Conservation (phyloP, 2,888 invertebrate genomes). For the Allygus modestus region DNA sequence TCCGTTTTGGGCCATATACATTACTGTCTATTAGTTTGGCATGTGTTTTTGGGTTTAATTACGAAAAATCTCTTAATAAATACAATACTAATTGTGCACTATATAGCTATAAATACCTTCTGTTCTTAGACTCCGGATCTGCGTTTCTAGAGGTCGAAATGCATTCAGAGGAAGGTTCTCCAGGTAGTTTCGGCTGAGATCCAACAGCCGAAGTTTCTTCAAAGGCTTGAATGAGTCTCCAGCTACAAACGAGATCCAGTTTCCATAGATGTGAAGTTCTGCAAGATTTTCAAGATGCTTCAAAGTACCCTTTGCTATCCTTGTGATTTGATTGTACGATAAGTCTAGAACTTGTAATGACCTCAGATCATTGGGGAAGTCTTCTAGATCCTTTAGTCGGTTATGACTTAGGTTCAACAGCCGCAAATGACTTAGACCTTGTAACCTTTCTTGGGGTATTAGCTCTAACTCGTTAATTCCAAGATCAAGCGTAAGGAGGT, state of each 20-base stretch:
- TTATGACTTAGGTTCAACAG: slow-evolving; percentile 91
- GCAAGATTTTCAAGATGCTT: slow-evolving; percentile 85
- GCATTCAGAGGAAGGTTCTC: slow-evolving; percentile 88
- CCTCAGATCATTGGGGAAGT: slow-evolving; percentile 87
- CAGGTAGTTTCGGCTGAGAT: slow-evolving; percentile 90
- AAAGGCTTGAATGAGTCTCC: slow-evolving; percentile 87
- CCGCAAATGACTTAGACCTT: slow-evolving; percentile 85
- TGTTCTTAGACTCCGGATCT: slow-evolving; percentile 85
- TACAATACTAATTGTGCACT: too few species aligned
- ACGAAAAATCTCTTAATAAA: too few species aligned
- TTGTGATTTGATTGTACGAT: slow-evolving; percentile 89
- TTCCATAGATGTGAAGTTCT: slow-evolving; percentile 88
- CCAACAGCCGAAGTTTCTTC: slow-evolving; percentile 85
- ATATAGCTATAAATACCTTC: slow-evolving; percentile 81
- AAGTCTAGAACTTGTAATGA: slow-evolving; percentile 88
- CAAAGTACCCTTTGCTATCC: slow-evolving; percentile 86
- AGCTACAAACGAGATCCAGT: slow-evolving; percentile 88
- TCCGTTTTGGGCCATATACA: too few species aligned
- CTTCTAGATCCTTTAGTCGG: slow-evolving; percentile 87
- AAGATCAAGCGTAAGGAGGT: slow-evolving; percentile 87
- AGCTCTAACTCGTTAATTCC: slow-evolving; percentile 90
- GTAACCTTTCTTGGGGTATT: slow-evolving; percentile 89
- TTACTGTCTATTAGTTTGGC: too few species aligned
- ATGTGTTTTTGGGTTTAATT: too few species aligned
- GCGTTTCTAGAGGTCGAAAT: slow-evolving; percentile 87